These are phyloP conservation scores for Vipera ursinii DNA, from an alignment of 2,797 vertebrate species.

Conservation along the genomic window DNA sequence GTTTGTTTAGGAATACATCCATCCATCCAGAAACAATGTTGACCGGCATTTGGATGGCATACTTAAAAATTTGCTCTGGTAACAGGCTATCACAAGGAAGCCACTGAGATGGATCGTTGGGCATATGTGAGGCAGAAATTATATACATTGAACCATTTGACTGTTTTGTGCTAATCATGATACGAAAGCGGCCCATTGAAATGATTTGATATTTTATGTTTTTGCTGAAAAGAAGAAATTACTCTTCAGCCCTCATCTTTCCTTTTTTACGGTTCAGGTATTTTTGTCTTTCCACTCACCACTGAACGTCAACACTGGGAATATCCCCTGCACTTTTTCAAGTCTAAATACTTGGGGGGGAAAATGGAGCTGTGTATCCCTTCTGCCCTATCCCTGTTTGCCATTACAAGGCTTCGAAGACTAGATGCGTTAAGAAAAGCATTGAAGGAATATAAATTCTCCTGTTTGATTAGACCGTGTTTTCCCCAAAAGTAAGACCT, in stretches of 20 bases:
- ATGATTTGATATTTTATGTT: background rate
- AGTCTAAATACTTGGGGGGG: background rate
- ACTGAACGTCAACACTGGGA: background rate
- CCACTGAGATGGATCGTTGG: background rate
- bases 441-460: background rate
- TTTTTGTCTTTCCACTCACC: background rate
- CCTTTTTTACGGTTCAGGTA: background rate
- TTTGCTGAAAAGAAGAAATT: background rate
- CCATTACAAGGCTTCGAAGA: background rate
- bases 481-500: no score
- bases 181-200: background rate
- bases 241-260: background rate
- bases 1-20: background rate
- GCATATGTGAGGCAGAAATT: background rate
- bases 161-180: background rate
- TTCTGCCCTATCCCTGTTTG: background rate
- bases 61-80: background rate
- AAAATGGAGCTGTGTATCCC: background rate
- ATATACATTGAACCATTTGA: background rate
- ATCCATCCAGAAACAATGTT: background rate
- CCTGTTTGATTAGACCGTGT: conserved; percentile 3
- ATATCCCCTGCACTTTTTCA: background rate
- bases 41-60: background rate
- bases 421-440: background rate
- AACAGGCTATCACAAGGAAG: background rate